Percentiles rank a stretch among this genome's conserved stretches.
phyloP scores from a whole-genome alignment of 2,888 invertebrate genomes.

The Catocala sponsa region DNA sequence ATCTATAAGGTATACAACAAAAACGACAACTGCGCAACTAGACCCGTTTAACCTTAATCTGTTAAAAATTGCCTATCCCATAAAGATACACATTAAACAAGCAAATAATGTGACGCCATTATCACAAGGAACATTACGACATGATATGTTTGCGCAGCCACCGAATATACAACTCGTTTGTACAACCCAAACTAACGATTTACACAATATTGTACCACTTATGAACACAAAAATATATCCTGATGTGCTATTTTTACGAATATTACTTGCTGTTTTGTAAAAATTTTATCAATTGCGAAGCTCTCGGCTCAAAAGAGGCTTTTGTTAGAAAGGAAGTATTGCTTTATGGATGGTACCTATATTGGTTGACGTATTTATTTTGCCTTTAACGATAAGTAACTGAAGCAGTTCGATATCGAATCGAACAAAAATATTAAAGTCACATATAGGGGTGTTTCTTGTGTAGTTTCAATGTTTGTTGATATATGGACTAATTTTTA shows the following conservation, averaged over 20 bases:
- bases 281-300: too few species aligned
- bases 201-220: constrained; percentile 11
- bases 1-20: neutral
- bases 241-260: neutral
- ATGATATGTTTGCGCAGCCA: constrained; percentile 33
- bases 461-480: too few species aligned
- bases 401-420: too few species aligned
- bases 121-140: constrained; percentile 40
- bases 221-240: constrained; percentile 1
- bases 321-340: too few species aligned
- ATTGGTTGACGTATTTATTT: too few species aligned
- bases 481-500: too few species aligned
- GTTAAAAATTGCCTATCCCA: constrained; percentile 44
- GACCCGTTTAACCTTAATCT: constrained; percentile 47
- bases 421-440: too few species aligned
- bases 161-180: constrained; percentile 49
- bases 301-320: too few species aligned
- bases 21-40: constrained; percentile 11
- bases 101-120: constrained; percentile 43
- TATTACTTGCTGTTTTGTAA: too few species aligned
- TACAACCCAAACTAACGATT: constrained; percentile 13
- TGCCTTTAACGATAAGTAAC: too few species aligned
- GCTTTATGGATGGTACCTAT: too few species aligned
- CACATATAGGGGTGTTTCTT: too few species aligned
- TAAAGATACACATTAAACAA: constrained; percentile 43